phyloP scores from a whole-genome alignment of 2,113 vertebrate species.

The Sarotherodon lohbergeri region DNA sequence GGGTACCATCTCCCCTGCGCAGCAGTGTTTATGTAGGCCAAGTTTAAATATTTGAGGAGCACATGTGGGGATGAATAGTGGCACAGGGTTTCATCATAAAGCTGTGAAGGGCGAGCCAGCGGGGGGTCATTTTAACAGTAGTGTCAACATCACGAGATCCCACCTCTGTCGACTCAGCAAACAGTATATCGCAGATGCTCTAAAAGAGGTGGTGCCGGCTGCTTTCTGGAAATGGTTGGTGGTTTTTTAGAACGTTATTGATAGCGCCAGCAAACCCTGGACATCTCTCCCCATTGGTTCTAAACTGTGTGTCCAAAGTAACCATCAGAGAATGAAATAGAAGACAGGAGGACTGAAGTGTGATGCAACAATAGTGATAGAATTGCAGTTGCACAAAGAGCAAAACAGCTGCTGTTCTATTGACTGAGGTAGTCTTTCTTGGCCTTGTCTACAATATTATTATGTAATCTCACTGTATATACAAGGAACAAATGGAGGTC shows the following conservation, averaged over 20 bases:
- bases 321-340: background rate
- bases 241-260: conserved; percentile 62
- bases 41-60: conserved; percentile 77
- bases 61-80: conserved; percentile 69
- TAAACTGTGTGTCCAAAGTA: background rate
- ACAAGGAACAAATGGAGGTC: background rate
- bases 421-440: conserved; percentile 3
- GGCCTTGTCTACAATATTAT: conserved; percentile 5
- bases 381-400: background rate
- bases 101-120: conserved; percentile 58
- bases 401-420: conserved; percentile 15
- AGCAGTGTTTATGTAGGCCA: conserved; percentile 56
- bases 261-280: conserved; percentile 32
- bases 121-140: conserved; percentile 70
- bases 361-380: conserved; percentile 11
- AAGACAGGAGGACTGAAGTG: background rate
- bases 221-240: conserved; percentile 51
- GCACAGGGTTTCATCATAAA: conserved; percentile 72
- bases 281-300: conserved; percentile 1
- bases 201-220: conserved; percentile 28
- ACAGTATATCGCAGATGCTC: conserved; percentile 48
- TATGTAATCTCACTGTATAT: conserved; percentile 10
- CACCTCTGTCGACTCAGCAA: conserved; percentile 66
- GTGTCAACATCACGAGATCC: conserved; percentile 68
- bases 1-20: conserved; percentile 38